Evolutionary conservation across 2,797 vertebrate genomes (phyloP), one percentile per base, ranked within the genome.

Genomic region (Hypotaenidia philippensis): DNA sequence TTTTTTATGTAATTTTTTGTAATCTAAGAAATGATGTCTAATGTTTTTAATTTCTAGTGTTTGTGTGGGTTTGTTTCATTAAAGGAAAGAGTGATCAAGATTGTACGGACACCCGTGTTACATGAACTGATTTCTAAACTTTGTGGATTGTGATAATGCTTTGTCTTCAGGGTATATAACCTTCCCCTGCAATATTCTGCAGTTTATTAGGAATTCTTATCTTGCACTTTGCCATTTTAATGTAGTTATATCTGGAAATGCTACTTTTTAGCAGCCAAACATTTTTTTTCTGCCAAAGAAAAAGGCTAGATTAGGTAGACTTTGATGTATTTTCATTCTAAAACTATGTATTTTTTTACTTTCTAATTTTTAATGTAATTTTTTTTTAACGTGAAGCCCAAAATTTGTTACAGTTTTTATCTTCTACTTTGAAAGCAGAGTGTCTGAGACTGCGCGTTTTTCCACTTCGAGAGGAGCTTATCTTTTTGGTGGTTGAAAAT

Each of bases 261-360:
- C 14, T 77, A 8, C 4, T 57, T 69, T 80, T 57, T 70, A 77
- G 18, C 34, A 72, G 44, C 36, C 57, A 5, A 2, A 6, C 4
- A 16, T 47, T 17, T 59, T 78, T 38, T 77, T 10, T 69, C 29
- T 77, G 60, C 22, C 27, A 49, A 85, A 32, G 31, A 40, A 69
- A 53, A 85, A 57, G 34, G 55, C 29, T 6, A 45, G 49, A n/a
- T 13, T 8, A 49, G 13, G 20, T 70, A 40, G 44, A 69, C 60
- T 57, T 80, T 66, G 13, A 56, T 18, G 3, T 41, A 10, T 38
- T 87, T 61, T 59, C 69, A 31, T 65, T 79, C 0, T 32, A 4
- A 18, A 20, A 1, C 3, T 1, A 40, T 0, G 8, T 49, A 25
- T 49, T 6, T 69, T 57, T 66, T 55, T n/a, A 5, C 3, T 44